Evolutionary conservation across 2,888 invertebrate species (phyloP), one percentile per base, ranked within the genome.

Genomic region (Brenthis daphne): DNA sequence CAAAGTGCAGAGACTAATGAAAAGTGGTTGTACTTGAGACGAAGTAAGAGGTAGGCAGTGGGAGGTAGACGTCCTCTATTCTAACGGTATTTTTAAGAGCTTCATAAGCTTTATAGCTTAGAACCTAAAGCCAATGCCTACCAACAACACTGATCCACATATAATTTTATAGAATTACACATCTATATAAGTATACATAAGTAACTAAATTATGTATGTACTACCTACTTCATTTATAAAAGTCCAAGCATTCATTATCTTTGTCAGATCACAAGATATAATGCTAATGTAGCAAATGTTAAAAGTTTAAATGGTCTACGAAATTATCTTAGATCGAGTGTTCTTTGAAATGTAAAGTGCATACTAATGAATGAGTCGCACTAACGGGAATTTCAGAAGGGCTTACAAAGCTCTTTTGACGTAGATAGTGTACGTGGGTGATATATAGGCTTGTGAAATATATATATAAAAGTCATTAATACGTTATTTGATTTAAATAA

Each of bases 21-120:
- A 56, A 60, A 50, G 63, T 63, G 66, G 81, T 81, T 75, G 81
- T 82, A 83, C 79, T 80, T 80, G 82, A 82, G 77, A 76, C 76
- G 77, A 79, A 78, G 77, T 78, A 77, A 78, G 80, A 82, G 80
- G 63, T 29, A 51, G 51, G 73, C 76, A 73, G 86, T 86, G 79
- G 86, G 85, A 80, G 81, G 85, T 76, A 75, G 82, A 73, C 78
- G 84, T 85, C 83, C 82, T 82, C 80, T 77, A 70, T 72, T 74
- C 72, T 77, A 75, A 77, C 75, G 69, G 74, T 73, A 71, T 51
- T 68, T 57, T 68, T 71, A 72, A 69, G 70, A 65, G 70, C 50
- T 57, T 65, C 57, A 65, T 55, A 53, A 64, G 57, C 61, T 64
- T 48, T 58, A 48, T 29, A 58, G 48, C 48, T 58, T 58, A 29